A percentile compares a stretch with the other conserved stretches of the same genome.
Evolutionary conservation across 2,113 vertebrate species (phyloP).

Genomic region (Rhinoderma darwinii): DNA sequence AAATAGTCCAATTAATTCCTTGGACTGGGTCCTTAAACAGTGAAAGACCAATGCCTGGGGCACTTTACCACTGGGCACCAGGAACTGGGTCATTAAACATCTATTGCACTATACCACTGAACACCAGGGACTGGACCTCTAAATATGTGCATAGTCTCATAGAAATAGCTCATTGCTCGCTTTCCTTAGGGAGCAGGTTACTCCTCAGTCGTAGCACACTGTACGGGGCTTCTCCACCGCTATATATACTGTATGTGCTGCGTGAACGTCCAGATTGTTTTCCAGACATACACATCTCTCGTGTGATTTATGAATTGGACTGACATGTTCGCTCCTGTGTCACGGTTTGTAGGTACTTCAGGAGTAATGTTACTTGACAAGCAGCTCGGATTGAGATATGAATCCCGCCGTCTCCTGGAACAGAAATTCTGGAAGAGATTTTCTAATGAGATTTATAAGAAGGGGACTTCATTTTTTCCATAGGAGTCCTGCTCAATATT

Average conservation of each 20-base stretch:
- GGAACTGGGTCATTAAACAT: background rate
- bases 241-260: background rate
- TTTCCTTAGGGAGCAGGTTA: background rate
- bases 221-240: no score
- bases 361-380: slow-evolving; percentile 6
- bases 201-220: background rate
- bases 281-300: background rate
- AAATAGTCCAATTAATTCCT: no score
- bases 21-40: no score
- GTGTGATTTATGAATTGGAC: slow-evolving; percentile 8
- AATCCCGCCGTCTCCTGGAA: slow-evolving; percentile 12
- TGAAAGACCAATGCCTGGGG: no score
- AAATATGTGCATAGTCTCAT: background rate
- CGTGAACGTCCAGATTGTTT: background rate
- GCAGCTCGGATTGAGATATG: slow-evolving; percentile 17
- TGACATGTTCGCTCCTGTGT: slow-evolving; percentile 28
- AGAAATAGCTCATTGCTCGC: background rate
- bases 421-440: background rate
- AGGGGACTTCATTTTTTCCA: background rate
- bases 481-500: background rate
- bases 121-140: background rate
- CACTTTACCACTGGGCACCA: background rate
- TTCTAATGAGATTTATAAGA: background rate
- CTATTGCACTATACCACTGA: background rate
- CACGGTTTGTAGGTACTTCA: background rate